Base-by-base conservation (phyloP, 2,888 invertebrate genomes). In the Dynastes hyllus region DNA sequence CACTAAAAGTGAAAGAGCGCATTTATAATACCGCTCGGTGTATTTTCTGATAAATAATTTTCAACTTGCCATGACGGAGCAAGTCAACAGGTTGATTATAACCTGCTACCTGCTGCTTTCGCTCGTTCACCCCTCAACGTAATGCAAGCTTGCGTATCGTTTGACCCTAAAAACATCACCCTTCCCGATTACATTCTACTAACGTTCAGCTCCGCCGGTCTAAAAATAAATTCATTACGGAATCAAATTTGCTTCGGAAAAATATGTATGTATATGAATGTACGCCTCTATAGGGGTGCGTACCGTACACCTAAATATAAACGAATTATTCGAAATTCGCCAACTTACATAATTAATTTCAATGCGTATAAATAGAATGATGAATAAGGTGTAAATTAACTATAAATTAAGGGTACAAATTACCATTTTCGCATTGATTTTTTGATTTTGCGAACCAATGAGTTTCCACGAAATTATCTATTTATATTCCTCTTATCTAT, bases 11-110 rank as follows among this genome's bases (percentile, higher is more conserved):
- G 45, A 45, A 45, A 45, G 45, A 45, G 45, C 8, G 45, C 45
- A 45, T 55, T 55, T 32, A 63, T 11, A 63, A 29, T 8, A 63
- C 32, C 29, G 27, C 29, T n/a, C 11, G 29, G 69, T 29, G 11
- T 51, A 50, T 45, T 51, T 51, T 69, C 51, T 69, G 51, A 69
- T 69, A 69, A 69, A 69, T 69, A 51, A 69, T 69, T 69, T 69
- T 51, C 29, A 69, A 69, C 69, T 27, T 45, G 8, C 40, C 40
- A 67, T 69, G 9, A 13, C 63, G 27, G 63, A 69, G 29, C 22
- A 69, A 73, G 58, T 58, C 73, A 73, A 73, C 73, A 73, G 73
- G 73, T 73, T 73, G 73, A 73, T 73, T 73, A 73, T 58, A 58
- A 58, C 37, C 58, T 67, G 73, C 73, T 73, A 73, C 73, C 73